Evolutionary conservation across 2,888 invertebrate genomes (phyloP), one percentile per base, ranked within the genome.

Genomic region (Acrobasis suavella): DNA sequence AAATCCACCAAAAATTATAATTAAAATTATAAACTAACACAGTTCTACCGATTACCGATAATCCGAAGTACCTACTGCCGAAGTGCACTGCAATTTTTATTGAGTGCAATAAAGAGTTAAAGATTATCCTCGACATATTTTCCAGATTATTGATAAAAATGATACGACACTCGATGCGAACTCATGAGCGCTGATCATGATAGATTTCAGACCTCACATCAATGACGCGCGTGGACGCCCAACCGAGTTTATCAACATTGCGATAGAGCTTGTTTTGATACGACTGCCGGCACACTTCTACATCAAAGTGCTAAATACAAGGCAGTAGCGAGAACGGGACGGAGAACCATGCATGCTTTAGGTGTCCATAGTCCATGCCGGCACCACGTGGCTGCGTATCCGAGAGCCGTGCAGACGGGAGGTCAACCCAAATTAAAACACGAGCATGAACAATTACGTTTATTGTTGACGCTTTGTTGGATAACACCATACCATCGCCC

Each of bases 281-380:
- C 62, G 66, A 64, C 72, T 69, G 65, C 74, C 77, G 69, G 71
- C 71, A 67, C 69, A 65, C 66, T 68, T 69, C 67, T 64, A 68
- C 73, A 73, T 77, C 73, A 74, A 71, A 72, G 67, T 70, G 71
- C 64, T 64, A 62, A 69, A 71, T 66, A 72, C 64, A 68, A 68
- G 51, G 60, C 63, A 61, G 63, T 37, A 66, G 78, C 72, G 67
- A 67, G 76, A 77, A 67, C 49, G 75, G 70, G 78, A 80, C 70
- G 68, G 73, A 71, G 60, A 70, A 78, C 72, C 86, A 87, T 82
- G 83, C 76, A 69, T 67, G 63, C 63, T 70, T 72, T 81, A 82
- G 86, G 83, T 85, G 85, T n/a, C 71, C 65, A 62, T 42, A 69
- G 67, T 66, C 68, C 82, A 83, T 77, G 80, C 81, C 71, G 74